Percentiles rank a stretch among this genome's conserved stretches.
These are phyloP conservation scores for Bradypodion ventrale DNA, from an alignment of 2,797 vertebrate species.

Conservation along the genomic window DNA sequence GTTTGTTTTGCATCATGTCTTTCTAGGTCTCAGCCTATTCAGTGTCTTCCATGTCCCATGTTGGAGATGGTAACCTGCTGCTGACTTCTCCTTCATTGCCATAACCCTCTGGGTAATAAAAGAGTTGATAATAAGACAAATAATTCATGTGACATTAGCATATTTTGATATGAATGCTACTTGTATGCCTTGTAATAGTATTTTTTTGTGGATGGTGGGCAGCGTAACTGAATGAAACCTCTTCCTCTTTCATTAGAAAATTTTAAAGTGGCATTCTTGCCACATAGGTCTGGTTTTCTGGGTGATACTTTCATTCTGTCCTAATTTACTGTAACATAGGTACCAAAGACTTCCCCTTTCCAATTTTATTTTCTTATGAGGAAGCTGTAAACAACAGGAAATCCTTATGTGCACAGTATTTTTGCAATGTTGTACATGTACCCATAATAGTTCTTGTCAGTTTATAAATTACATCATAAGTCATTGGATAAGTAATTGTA, in stretches of 20 bases:
- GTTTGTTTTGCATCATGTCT: no score
- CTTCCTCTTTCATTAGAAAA: not conserved
- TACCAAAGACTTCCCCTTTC: not conserved
- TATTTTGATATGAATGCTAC: not conserved
- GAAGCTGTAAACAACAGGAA: not conserved
- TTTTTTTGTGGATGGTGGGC: no score
- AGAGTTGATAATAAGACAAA: not conserved
- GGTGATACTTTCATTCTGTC: not conserved
- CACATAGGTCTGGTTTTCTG: no score
- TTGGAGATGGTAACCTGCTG: no score
- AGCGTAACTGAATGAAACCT: not conserved
- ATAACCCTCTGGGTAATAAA: no score
- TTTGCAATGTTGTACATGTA: not conserved
- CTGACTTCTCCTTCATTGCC: no score
- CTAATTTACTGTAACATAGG: not conserved
- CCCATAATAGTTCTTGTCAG: no score
- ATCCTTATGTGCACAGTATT: not conserved
- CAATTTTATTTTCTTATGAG: not conserved
- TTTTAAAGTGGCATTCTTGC: not conserved
- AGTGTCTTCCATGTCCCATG: no score
- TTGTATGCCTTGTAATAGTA: no score
- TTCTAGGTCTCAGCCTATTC: no score
- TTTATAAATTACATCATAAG: no score
- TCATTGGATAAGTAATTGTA: no score
- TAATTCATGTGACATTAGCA: not conserved